Conservation (phyloP, 2,797 vertebrate genomes). For the Xyrichtys novacula region DNA sequence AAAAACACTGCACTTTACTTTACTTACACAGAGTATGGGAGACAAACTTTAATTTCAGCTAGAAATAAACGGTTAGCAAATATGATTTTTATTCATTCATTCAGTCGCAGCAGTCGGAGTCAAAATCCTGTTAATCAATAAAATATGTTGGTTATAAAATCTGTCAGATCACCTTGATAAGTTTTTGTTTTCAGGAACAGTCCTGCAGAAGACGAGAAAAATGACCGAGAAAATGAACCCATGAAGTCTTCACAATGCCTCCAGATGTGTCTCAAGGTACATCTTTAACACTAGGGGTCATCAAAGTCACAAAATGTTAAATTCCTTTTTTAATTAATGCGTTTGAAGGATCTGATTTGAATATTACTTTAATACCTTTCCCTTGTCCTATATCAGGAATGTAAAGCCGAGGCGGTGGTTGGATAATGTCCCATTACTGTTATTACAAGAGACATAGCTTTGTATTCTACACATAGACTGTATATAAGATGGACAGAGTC, state of each 20-base stretch:
- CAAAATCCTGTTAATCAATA: not conserved
- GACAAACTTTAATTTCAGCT: not conserved
- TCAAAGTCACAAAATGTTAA: no score
- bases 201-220: not conserved
- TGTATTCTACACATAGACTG: no score
- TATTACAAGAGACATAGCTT: no score
- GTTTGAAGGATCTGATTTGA: no score
- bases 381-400: no score
- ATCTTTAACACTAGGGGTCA: conserved; percentile 1
- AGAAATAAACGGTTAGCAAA: not conserved
- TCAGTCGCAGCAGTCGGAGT: not conserved
- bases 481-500: no score
- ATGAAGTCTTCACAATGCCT: not conserved
- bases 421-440: no score
- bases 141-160: not conserved
- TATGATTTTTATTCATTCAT: not conserved
- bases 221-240: no score
- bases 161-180: not conserved
- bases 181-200: not conserved
- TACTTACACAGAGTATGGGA: conserved; percentile 12
- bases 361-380: no score
- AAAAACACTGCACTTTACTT: conserved; percentile 30
- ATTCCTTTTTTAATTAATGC: not conserved
- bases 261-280: not conserved
- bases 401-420: no score